Conservation (phyloP, 2,797 vertebrate genomes). For the Calcarius lapponicus region DNA sequence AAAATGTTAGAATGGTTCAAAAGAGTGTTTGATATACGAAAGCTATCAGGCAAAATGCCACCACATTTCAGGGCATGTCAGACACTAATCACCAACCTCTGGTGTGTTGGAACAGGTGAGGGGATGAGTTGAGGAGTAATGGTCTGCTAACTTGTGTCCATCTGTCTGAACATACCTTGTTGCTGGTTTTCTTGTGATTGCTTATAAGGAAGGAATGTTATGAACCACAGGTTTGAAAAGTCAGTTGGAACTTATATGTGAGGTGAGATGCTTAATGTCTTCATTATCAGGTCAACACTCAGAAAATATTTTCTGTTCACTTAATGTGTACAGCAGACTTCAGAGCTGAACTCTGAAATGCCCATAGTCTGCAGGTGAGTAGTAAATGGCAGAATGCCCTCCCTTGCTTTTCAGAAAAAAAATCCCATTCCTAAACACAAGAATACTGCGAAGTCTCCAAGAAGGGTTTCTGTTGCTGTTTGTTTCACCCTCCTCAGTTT, state of each 20-base stretch:
- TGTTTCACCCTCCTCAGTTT: background rate
- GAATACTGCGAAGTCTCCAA: background rate
- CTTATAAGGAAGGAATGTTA: background rate
- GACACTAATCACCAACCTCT: background rate
- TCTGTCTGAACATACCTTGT: background rate
- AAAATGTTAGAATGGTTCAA: background rate
- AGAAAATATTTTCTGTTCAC: conserved; percentile 8
- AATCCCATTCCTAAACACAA: background rate
- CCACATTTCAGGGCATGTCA: background rate
- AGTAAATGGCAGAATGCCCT: background rate
- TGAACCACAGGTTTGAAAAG: background rate
- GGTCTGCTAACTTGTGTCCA: background rate
- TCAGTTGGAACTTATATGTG: background rate
- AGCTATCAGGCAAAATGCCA: background rate
- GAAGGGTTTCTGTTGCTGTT: background rate
- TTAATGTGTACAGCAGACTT: background rate
- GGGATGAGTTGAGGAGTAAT: background rate
- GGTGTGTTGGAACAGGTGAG: background rate
- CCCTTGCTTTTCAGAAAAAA: background rate
- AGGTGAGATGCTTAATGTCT: conserved; percentile 28
- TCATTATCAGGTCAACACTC: conserved; percentile 46
- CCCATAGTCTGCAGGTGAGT: background rate
- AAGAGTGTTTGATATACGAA: background rate
- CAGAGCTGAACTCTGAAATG: conserved; percentile 8
- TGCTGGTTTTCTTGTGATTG: background rate